Evolutionary conservation across 2,888 invertebrate genomes (phyloP), one percentile per base, ranked within the genome.

Genomic region (Idaea biselata): DNA sequence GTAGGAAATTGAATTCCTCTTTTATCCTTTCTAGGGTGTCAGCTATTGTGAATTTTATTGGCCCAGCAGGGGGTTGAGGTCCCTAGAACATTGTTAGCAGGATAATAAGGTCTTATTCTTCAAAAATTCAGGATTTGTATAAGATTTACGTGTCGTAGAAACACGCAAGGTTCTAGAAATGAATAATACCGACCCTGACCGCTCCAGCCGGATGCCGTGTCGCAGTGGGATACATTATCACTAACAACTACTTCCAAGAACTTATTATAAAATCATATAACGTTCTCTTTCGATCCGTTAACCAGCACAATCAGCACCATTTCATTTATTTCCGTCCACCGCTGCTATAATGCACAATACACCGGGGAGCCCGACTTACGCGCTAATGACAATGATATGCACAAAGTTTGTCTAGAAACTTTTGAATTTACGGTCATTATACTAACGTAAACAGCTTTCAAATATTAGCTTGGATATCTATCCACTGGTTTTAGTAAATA

Each of bases 1-100:
- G 98, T 73, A 98, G 93, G 91, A 97, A 98, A 92, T 96, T 97
- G 88, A 98, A 98, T 91, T 98, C 98, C 87, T 98, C 98, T 89
- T 98, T 98, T 79, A 98, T 98, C 84, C 98, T 94, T 91, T 98
- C 98, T 91, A 98, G 96, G 66, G 97, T 97, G 88, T 98, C 98
- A 57, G 95, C 95, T 78, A 98, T 96, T 66, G 98, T 97, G 91
- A 98, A 97, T 92, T 98, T 98, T 83, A 98, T 96, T 70, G 97
- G 97, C 86, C 98, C 98, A 68, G 96, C 95, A 68, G 97, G 95
- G 82, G 97, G 97, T 72, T 96, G 96, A 72, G 96, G 96, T 74
- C 96, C 96, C 96, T 97, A 93, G 58, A 70, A 44, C 14, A 14
- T 44, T 44, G 14, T 44, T 44, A 7, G 3, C 8, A 44, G 11